Percentiles rank a stretch among this genome's conserved stretches.
phyloP scores from a whole-genome alignment of 2,113 vertebrate genomes.

The Felis catus region DNA sequence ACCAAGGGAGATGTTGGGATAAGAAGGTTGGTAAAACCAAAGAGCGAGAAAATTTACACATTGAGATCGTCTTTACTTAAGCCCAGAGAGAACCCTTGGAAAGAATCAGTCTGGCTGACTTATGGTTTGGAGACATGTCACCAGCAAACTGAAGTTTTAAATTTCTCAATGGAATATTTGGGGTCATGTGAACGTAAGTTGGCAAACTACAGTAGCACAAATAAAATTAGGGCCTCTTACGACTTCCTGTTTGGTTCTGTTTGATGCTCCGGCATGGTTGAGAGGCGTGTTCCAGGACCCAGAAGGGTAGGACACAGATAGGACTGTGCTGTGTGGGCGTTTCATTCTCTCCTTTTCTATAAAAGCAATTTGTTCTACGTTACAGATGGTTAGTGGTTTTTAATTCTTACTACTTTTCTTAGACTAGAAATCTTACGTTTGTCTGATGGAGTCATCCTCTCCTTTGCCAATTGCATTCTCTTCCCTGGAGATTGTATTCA shows the following conservation, averaged over 20 bases:
- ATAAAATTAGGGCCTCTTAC: not conserved
- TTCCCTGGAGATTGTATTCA: not conserved
- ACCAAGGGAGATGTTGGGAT: not conserved
- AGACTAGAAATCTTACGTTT: not conserved
- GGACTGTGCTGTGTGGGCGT: fast-evolving
- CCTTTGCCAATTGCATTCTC: not conserved
- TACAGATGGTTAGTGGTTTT: not conserved
- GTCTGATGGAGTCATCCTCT: not conserved
- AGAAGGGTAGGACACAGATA: not conserved
- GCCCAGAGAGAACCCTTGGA: not conserved
- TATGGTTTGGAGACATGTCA: not conserved
- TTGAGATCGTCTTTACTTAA: not conserved
- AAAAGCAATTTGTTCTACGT: not conserved
- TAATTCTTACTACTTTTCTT: not conserved
- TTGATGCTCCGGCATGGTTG: not conserved
- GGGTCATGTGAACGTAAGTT: not conserved
- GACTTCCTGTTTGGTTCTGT: not conserved
- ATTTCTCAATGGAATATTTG: not conserved
- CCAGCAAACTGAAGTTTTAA: not conserved
- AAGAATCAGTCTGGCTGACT: fast-evolving
- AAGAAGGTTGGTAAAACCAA: not conserved
- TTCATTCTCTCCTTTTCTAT: not conserved
- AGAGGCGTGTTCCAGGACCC: fast-evolving
- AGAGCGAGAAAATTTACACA: not conserved
- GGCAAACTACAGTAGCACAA: not conserved